Base-by-base conservation (phyloP, 2,797 vertebrate genomes). In the Hyperoplus immaculatus region DNA sequence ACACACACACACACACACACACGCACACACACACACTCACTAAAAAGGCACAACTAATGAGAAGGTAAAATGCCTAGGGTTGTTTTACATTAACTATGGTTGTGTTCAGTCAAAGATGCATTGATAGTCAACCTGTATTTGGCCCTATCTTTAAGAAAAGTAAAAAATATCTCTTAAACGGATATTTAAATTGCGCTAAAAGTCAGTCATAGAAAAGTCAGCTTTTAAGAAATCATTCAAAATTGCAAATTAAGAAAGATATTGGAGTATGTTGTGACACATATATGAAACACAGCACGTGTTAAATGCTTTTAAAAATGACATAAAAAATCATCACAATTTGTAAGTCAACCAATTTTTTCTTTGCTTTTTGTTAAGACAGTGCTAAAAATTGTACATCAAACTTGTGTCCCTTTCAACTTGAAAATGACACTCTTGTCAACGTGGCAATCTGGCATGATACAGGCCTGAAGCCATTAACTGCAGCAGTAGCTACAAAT, bases 401-500 rank as follows among this genome's bases (percentile, higher is more conserved):
- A 38, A 43, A 45, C 49, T 63, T 18, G 56, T 8, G 38, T 56
- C 43, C 42, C 50, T 68, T 57, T 38, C 16, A 57, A 51, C 15
- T 45, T 4, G 3, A 51, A 64, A 39, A 57, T 8, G 3, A 63
- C 53, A 71, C 29, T 29, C 29, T 29, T 29, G 29, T 29, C 29
- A 29, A 29, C 3, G 3, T 29, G 29, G 29, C 29, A 29, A 29
- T 29, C 29, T 3, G 29, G 29, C 29, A 18, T 41, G 42, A 68
- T 47, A 64, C 50, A 46, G 47, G 64, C 62, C 43, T 47, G 21
- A 69, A 59, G 66, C 57, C 66, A 55, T 39, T 42, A 51, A 56
- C 71, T 9, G 42, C 14, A 29, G 47, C 72, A 51, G 21, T 64
- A 59, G 71, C 64, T 58, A 63, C 54, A 57, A 53, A 71, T 72